A percentile compares a stretch with the other conserved stretches of the same genome.
Evolutionary conservation across 2,888 invertebrate species (phyloP).

Genomic region (Danaus chrysippus): DNA sequence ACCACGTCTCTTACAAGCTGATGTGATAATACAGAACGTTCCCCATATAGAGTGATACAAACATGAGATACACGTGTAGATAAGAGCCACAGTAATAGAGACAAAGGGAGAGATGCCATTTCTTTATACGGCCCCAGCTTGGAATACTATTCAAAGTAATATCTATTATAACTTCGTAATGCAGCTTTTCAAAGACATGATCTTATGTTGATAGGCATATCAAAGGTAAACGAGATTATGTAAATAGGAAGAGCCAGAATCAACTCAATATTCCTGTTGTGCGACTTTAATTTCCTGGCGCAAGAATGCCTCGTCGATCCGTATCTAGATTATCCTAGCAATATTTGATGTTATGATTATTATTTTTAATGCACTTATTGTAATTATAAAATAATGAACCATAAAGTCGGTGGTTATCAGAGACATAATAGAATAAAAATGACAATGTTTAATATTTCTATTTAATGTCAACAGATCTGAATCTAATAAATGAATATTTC

Average conservation of each 20-base stretch:
- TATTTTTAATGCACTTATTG: not conserved
- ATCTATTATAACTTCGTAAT: conserved; percentile 32
- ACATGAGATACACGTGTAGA: conserved; percentile 71
- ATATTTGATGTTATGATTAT: conserved; percentile 13
- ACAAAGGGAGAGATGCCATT: conserved; percentile 64
- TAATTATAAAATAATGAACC: not conserved
- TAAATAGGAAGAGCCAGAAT: conserved; percentile 52
- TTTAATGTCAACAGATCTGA: too few relatives aligned
- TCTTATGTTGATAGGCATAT: conserved; percentile 40
- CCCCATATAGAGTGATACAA: conserved; percentile 74
- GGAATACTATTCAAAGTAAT: conserved; percentile 35
- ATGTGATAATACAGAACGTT: conserved; percentile 72
- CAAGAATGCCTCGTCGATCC: conserved; percentile 32
- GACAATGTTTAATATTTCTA: not conserved
- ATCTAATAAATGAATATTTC: too few relatives aligned
- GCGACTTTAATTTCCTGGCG: conserved; percentile 53
- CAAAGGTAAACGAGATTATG: conserved; percentile 50
- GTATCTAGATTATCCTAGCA: conserved; percentile 26
- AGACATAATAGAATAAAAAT: not conserved
- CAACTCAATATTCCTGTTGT: conserved; percentile 53
- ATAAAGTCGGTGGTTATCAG: not conserved
- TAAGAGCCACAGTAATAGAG: conserved; percentile 66
- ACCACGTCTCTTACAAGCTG: conserved; percentile 57
- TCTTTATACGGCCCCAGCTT: conserved; percentile 36
- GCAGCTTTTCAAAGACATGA: conserved; percentile 30